Conservation (phyloP, 2,888 invertebrate species). For the Synergus itoensis region DNA sequence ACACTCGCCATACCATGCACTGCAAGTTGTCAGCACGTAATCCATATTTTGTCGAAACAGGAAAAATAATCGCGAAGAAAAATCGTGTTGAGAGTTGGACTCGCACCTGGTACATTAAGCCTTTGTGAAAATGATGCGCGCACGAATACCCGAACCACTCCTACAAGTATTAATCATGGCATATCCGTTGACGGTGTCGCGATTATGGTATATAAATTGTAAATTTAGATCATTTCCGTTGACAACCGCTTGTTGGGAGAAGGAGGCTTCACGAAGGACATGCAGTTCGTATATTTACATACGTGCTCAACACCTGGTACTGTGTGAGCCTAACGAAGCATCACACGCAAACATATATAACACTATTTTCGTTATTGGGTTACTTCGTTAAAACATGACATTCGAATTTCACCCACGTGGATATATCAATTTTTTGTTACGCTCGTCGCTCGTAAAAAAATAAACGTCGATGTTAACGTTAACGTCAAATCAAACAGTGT, state of each 20-base stretch:
- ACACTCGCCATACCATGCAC: conserved; percentile 6
- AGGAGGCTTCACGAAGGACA: conserved; percentile 25
- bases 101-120: neutral
- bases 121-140: conserved; percentile 16
- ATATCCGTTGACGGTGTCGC: conserved; percentile 28
- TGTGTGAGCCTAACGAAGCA: conserved; percentile 47
- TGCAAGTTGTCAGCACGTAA: conserved; percentile 24
- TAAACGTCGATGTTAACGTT: conserved; percentile 1
- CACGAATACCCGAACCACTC: conserved; percentile 13
- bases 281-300: conserved; percentile 25
- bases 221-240: conserved; percentile 59
- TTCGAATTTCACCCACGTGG: conserved; percentile 17
- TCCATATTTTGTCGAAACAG: conserved; percentile 2
- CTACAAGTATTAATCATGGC: conserved; percentile 37
- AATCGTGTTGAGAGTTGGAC: conserved; percentile 24
- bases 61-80: conserved; percentile 10
- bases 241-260: conserved; percentile 43
- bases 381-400: conserved; percentile 23
- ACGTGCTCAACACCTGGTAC: conserved; percentile 39
- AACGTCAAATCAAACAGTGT: conserved; percentile 7
- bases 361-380: conserved; percentile 19
- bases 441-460: conserved; percentile 1
- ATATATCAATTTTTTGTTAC: conserved; percentile 24
- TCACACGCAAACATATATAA: conserved; percentile 8
- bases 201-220: conserved; percentile 51